Base-by-base conservation (phyloP, 2,113 vertebrate species). In the Emydura subglobosa region DNA sequence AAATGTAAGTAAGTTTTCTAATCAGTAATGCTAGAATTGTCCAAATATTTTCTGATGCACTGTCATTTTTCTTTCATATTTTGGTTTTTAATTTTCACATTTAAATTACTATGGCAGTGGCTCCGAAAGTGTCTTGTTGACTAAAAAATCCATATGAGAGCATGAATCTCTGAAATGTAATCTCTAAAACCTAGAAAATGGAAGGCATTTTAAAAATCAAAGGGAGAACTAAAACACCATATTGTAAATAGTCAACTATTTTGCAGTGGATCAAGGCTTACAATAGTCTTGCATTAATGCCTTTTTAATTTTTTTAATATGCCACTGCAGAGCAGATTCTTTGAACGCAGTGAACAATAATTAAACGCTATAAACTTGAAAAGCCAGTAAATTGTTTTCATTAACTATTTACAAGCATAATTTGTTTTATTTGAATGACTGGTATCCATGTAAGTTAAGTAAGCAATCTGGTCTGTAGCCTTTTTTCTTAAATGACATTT, bases 1-100 rank as follows among this genome's bases (percentile, higher is more conserved):
- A 98, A 97, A 98, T 99, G 99, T 99, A 98, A 99, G 99, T 99
- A 97, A 98, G 31, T 65, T 82, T 93, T 91, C 87, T 92, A 34
- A 7, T 61, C 6, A 10, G 31, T 19, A 61, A 6, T 44, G 39
- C 53, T 85, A 24, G 39, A 78, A 47, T 13, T 82, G 10, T 11
- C 34, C 47, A 25, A 42, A 25, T 51, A 54, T 12, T 47, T 44
- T 27, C 19, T 29, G 39, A 31, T 49, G 22, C 47, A 16, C 51
- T 14, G 22, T 53, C 24, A 8, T 16, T 29, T 81, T n/a, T 80
- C 29, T 42, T 54, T 27, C 78, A 88, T 5, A 10, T 42, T 3
- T 84, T 90, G 55, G 50, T 12, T 90, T 76, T 10, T 22, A n/a
- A 6, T 82, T 83, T 95, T 31, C 27, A 13, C 14, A 44, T 50